Percentiles rank a stretch among this genome's conserved stretches.
These are phyloP conservation scores for Sebastes kiyomatsui DNA, from an alignment of 2,797 vertebrate genomes.

Conservation along the genomic window DNA sequence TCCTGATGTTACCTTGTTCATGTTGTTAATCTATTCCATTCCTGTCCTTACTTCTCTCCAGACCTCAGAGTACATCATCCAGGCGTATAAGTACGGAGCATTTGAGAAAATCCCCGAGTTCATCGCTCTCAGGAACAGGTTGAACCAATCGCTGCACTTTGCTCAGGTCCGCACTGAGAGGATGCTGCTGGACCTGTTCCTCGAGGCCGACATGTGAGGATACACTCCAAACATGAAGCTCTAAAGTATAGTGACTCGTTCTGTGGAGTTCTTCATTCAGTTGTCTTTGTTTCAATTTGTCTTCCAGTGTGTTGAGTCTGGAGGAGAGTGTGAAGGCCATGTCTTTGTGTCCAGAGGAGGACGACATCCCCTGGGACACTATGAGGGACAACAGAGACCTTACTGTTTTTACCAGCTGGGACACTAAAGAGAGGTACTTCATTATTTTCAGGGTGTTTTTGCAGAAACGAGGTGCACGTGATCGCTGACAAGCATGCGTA, in stretches of 20 bases:
- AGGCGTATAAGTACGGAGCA: slow-evolving; percentile 98
- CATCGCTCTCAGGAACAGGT: slow-evolving; percentile 94
- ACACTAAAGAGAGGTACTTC: slow-evolving; percentile 89
- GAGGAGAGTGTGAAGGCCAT: slow-evolving; percentile 97
- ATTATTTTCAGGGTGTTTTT: fast-evolving
- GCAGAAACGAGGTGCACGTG: background rate
- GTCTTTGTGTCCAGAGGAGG: slow-evolving; percentile 94
- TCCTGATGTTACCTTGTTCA: background rate
- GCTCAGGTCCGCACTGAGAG: slow-evolving; percentile 96
- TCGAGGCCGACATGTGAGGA: slow-evolving; percentile 96
- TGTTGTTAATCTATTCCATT: no score
- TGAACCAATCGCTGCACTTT: slow-evolving; percentile 98
- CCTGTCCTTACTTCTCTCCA: slow-evolving; percentile 49
- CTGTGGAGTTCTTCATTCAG: background rate
- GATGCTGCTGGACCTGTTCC: slow-evolving; percentile 95
- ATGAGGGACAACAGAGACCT: slow-evolving; percentile 96
- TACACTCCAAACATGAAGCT: fast-evolving
- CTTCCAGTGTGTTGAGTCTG: slow-evolving; percentile 82
- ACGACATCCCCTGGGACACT: slow-evolving; percentile 95
- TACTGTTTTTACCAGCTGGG: slow-evolving; percentile 94
- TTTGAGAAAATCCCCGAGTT: slow-evolving; percentile 99
- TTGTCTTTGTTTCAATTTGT: background rate
- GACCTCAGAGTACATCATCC: slow-evolving; percentile 99
- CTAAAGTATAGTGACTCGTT: fast-evolving
- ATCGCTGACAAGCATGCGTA: background rate